phyloP scores from a whole-genome alignment of 2,797 vertebrate species.

The Anniella stebbinsi region DNA sequence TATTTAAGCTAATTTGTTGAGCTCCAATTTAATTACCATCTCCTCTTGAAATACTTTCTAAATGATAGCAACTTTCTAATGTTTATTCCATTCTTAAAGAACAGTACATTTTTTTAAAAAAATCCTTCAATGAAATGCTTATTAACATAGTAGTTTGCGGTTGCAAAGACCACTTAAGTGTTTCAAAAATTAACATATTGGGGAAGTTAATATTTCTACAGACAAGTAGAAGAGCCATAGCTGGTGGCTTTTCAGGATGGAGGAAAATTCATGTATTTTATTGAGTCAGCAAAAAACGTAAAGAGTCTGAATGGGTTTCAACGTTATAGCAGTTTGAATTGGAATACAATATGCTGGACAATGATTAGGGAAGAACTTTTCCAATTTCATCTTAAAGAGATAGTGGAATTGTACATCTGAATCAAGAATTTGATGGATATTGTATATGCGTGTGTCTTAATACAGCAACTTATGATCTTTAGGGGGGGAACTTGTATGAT shows the following conservation, averaged over 20 bases:
- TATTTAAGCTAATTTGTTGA: slow-evolving; percentile 25
- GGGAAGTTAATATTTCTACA: not conserved
- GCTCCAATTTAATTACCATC: slow-evolving; percentile 24
- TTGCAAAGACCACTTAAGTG: not conserved
- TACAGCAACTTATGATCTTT: not conserved
- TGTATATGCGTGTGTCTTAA: not conserved
- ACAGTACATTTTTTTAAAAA: not conserved
- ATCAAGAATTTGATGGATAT: not conserved
- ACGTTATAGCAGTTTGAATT: not conserved
- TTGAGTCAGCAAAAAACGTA: not conserved
- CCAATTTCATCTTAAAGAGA: not conserved
- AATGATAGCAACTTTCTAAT: slow-evolving; percentile 23
- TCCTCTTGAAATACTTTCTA: not conserved
- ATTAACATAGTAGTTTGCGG: not conserved
- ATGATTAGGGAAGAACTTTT: not conserved
- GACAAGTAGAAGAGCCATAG: not conserved
- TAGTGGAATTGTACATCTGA: not conserved
- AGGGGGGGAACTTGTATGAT: not conserved
- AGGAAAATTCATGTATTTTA: not conserved
- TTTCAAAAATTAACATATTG: not conserved
- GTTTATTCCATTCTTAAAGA: not conserved
- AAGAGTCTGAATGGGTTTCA: not conserved
- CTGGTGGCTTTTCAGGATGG: not conserved
- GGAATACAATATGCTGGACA: not conserved
- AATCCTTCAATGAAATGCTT: not conserved